Base-by-base conservation (phyloP, 2,113 vertebrate species). In the Ondatra zibethicus region DNA sequence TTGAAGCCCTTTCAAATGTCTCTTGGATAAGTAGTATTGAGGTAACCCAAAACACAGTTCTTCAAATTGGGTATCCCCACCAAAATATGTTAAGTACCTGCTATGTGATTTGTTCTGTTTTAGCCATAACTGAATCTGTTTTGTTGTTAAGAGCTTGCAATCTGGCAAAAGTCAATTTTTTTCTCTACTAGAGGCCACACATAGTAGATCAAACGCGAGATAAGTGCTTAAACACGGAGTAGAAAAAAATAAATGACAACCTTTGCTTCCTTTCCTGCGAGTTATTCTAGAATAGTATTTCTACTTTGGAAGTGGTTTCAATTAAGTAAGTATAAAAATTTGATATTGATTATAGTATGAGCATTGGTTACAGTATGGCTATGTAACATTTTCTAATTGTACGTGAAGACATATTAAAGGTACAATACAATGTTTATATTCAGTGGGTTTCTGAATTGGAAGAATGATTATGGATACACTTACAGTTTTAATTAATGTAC, bases 141-240 rank as follows among this genome's bases (percentile, higher is more conserved):
- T 87, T 77, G 17, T 76, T 73, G 11, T 70, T 2, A 91, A 68
- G 68, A 33, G 3, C 58, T 72, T 76, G 58, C 27, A 68, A 94
- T 94, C 33, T 92, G 31, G 13, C 27, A 94, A 96, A 94, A n/a
- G 55, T 73, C 3, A 66, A 27, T 61, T 93, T 96, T 94, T 7
- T 73, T 66, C 94, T 87, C 39, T 66, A 29, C 33, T 23, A 91
- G 55, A 94, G 87, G 2, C 21, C 13, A 70, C 58, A 89, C 76
- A 3, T 16, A 52, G 23, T 31, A 27, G 87, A 77, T 76, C 23
- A 72, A n/a, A 63, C 78, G 33, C 1, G 78, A 55, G 72, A 68
- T 88, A 89, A 50, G 63, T 93, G 19, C 50, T 93, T 96, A 94
- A 94, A 58, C 5, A 31, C 13, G 75, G 87, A 2, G 2, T 47